A percentile compares a stretch with the other conserved stretches of the same genome.
Conservation (phyloP, 2,797 vertebrate genomes). For the Enteromius thamalakanensis region DNA sequence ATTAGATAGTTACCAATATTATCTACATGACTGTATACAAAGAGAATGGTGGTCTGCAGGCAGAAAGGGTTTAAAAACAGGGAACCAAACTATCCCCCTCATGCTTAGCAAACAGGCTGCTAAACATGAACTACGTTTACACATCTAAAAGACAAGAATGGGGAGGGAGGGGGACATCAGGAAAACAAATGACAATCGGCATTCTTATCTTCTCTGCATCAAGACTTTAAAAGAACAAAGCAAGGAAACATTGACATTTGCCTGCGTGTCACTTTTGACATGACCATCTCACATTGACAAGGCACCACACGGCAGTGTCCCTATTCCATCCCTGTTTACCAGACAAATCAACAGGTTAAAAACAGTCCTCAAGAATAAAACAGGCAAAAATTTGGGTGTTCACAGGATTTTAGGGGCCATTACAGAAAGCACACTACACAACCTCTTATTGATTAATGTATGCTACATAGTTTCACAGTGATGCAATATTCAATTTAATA, state of each 20-base stretch:
- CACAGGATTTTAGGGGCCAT: slow-evolving; percentile 27
- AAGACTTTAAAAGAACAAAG: slow-evolving; percentile 59
- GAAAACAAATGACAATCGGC: slow-evolving; percentile 67
- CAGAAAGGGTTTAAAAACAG: slow-evolving; percentile 66
- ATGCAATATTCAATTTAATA: slow-evolving; percentile 63
- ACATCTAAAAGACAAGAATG: slow-evolving; percentile 68
- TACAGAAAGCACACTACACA: slow-evolving; percentile 52
- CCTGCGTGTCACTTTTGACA: slow-evolving; percentile 53
- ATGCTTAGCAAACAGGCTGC: slow-evolving; percentile 57
- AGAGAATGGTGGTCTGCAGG: slow-evolving; percentile 82
- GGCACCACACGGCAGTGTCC: slow-evolving; percentile 58
- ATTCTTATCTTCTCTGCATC: slow-evolving; percentile 60
- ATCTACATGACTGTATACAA: slow-evolving; percentile 87
- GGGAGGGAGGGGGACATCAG: slow-evolving; percentile 48
- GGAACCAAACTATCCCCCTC: slow-evolving; percentile 62
- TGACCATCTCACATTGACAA: slow-evolving; percentile 56
- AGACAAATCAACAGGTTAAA: slow-evolving; percentile 61
- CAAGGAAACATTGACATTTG: slow-evolving; percentile 73
- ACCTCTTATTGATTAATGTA: slow-evolving; percentile 60
- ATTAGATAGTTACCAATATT: slow-evolving; percentile 87
- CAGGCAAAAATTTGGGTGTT: slow-evolving; percentile 4
- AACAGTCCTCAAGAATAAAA: slow-evolving; percentile 42
- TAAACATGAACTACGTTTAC: slow-evolving; percentile 63
- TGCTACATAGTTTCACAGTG: slow-evolving; percentile 81
- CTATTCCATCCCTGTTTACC: slow-evolving; percentile 32